Base-by-base conservation (phyloP, 2,888 invertebrate species). In the Tenthredo scrophulariae region DNA sequence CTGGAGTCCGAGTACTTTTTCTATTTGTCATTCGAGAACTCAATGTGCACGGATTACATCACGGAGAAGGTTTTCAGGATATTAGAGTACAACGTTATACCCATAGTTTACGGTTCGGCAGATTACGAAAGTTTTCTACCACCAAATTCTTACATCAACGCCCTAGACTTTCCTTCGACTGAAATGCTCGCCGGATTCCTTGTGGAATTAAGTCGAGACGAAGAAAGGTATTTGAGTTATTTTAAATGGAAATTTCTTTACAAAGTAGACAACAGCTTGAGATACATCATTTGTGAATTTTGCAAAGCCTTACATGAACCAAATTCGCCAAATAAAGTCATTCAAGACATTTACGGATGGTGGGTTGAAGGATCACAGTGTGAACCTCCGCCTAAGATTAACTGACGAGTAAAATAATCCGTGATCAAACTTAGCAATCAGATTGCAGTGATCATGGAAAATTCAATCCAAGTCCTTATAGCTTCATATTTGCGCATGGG, bases 21-120 rank as follows among this genome's bases (percentile, higher is more conserved):
- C 90, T 96, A 96, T 88, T 91, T 96, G 74, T 94, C 94, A 0
- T 95, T 96, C 89, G 96, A 96, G 91, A 96, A 96, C 91, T 96
- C 96, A 6, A 93, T 96, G 86, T 95, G 96, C 86, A 90, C 93
- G 58, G 96, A 96, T 90, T 96, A 96, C 89, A 95, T 96, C n/a
- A 95, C 96, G 0, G 96, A 96, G 90, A 94, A 95, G 87, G 95
- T 96, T 87, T 94, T 95, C 89, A 91, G 92, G 87, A 93, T 92
- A 0, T 93, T 93, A 87, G 93, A 95, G 10, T 94, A 95, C 90
- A 94, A 95, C 90, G 94, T 96, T 15, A 93, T 96, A 3, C 96
- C 96, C 0, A 94, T 96, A 72, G 96, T 96, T 5, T 95, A 95
- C 93, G 96, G 96, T 9, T 95, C 95, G 29, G 95, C 94, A 84